Evolutionary conservation across 2,113 vertebrate species (phyloP).

Genomic region (Callocephalon fimbriatum): DNA sequence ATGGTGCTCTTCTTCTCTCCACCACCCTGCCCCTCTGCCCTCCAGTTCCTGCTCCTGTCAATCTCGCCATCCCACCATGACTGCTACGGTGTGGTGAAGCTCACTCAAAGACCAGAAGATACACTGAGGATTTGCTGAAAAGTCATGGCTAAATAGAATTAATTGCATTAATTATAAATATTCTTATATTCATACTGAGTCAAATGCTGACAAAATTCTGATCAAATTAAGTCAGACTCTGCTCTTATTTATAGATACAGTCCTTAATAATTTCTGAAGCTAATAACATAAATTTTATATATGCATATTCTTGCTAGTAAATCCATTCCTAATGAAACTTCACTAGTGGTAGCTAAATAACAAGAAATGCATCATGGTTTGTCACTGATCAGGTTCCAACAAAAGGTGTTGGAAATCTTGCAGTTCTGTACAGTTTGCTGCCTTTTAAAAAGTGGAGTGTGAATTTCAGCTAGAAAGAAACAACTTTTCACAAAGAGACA

Average conservation of each 20-base stretch:
- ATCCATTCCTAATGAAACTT: background rate
- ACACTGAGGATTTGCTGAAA: background rate
- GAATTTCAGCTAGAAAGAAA: background rate
- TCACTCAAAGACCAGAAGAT: background rate
- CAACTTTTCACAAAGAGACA: background rate
- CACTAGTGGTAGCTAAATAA: background rate
- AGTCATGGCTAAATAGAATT: background rate
- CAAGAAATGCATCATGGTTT: background rate
- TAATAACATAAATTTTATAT: background rate
- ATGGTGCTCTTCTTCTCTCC: background rate
- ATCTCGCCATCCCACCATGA: background rate
- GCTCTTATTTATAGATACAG: background rate
- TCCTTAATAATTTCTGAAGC: background rate
- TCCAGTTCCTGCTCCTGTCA: background rate
- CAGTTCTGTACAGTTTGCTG: background rate
- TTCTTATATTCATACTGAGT: background rate
- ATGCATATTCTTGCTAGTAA: background rate
- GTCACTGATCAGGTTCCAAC: background rate
- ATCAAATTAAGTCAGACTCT: background rate
- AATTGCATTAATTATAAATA: background rate
- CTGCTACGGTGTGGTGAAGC: background rate
- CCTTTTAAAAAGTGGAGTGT: background rate
- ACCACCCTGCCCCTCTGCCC: background rate
- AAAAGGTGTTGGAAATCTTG: background rate
- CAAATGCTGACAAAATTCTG: background rate